Evolutionary conservation across 2,113 vertebrate species (phyloP), one percentile per base, ranked within the genome.

Genomic region (Pipa parva): DNA sequence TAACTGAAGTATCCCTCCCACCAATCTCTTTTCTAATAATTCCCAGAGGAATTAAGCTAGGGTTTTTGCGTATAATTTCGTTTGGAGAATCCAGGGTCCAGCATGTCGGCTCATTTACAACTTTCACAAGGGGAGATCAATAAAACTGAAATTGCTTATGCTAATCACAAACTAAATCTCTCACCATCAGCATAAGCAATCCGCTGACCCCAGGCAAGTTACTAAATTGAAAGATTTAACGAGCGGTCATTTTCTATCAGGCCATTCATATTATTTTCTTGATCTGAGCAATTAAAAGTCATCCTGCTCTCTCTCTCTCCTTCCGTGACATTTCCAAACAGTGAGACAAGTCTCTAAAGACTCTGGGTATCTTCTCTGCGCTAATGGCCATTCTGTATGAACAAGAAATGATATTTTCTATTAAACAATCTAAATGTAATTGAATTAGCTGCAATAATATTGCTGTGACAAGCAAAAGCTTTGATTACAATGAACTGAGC

Each of bases 71-170:
- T 61, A 87, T 86, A 87, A 86, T 89, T 88, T 88, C 83, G 85
- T 87, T 81, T 84, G 84, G 81, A 86, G 84, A 87, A 84, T 77
- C 74, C 73, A 73, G 83, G n/a, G 74, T 57, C 82, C 83, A 85
- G 82, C 85, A 82, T 86, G 79, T 77, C 86, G 89, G 91, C 91
- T 96, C 92, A 95, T 93, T 95, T 93, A 92, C 91, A 92, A 88
- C 88, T 88, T 85, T 88, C 80, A 78, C 87, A 90, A 94, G 89
- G 86, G 83, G 79, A 89, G 91, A 95, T 97, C 95, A 91, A 97
- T 97, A 96, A 89, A 86, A 94, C 93, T 94, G 95, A 95, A 95
- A 97, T 95, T 95, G 92, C 89, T 95, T 91, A 93, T 95, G 93
- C 92, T 95, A 95, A 96, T 95, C 90, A 89, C 87, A 89, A 86